These are phyloP conservation scores for Temnothorax longispinosus DNA, from an alignment of 1,140 invertebrate genomes.

Conservation along the genomic window DNA sequence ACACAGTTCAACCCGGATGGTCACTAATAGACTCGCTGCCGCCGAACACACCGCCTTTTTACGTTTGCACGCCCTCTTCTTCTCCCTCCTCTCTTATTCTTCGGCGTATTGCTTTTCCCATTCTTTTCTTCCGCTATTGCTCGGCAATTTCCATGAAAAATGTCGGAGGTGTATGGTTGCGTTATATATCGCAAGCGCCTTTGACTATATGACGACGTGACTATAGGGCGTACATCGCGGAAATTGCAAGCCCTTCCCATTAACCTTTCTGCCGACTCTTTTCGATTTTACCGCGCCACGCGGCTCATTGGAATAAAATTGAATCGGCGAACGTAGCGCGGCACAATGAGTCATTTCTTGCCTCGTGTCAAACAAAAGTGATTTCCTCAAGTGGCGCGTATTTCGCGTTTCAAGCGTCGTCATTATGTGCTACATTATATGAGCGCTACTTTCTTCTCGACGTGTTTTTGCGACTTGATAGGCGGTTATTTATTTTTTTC, in stretches of 20 bases:
- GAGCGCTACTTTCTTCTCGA: neutral
- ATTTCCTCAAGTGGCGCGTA: constrained; percentile 46
- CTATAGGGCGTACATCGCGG: constrained; percentile 55
- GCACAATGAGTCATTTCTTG: constrained; percentile 44
- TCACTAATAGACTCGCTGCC: constrained; percentile 72
- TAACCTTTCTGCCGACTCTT: constrained; percentile 27
- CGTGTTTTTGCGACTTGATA: neutral
- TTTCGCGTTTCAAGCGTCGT: constrained; percentile 15
- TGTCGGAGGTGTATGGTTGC: constrained; percentile 59
- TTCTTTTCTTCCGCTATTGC: constrained; percentile 60
- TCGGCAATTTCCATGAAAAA: constrained; percentile 75
- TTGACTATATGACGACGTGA: constrained; percentile 48
- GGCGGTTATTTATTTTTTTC: neutral
- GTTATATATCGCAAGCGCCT: constrained; percentile 47
- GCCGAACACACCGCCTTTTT: constrained; percentile 25
- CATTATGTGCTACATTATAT: neutral
- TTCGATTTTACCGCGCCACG: constrained; percentile 62
- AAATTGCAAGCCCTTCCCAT: constrained; percentile 64
- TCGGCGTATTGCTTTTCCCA: constrained; percentile 35
- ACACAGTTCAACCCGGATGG: constrained; percentile 75
- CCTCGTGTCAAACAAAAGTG: neutral
- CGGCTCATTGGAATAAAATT: constrained; percentile 67
- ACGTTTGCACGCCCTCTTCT: neutral
- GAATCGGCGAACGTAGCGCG: constrained; percentile 46
- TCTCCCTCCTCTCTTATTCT: neutral